Conservation (phyloP, 2,113 vertebrate species). For the Indri indri region DNA sequence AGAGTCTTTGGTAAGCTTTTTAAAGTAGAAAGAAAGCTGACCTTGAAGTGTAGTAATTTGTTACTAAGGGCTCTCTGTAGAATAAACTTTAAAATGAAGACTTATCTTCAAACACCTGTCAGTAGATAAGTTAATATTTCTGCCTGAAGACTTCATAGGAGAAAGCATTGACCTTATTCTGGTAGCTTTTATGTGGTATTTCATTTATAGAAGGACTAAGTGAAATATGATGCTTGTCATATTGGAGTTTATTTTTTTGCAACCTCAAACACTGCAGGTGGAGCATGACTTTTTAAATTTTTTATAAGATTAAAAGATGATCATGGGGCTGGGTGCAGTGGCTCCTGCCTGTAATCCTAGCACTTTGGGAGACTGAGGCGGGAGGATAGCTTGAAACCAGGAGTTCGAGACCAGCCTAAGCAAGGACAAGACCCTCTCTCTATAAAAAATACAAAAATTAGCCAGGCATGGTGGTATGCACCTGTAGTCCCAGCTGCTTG, state of each 20-base stretch:
- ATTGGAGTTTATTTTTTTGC: constrained; percentile 26
- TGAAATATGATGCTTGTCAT: background rate
- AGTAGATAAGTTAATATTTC: background rate
- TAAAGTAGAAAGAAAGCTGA: background rate
- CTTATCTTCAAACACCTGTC: background rate
- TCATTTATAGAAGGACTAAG: constrained; percentile 2
- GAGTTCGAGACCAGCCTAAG: too few relatives aligned
- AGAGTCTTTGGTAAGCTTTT: background rate
- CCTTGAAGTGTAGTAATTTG: background rate
- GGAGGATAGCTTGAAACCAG: too few relatives aligned
- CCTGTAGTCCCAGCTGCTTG: too few relatives aligned
- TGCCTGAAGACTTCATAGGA: background rate
- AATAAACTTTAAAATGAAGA: constrained; percentile 43
- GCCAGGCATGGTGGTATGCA: too few relatives aligned
- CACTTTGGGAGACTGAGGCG: too few relatives aligned
- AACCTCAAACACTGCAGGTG: background rate
- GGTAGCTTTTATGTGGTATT: background rate
- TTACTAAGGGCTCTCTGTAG: background rate
- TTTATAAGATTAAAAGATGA: background rate
- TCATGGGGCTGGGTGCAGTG: background rate
- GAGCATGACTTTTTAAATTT: background rate
- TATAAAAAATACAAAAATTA: too few relatives aligned
- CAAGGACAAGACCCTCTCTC: too few relatives aligned
- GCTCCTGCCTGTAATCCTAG: too few relatives aligned
- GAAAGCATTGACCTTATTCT: background rate